phyloP scores from a whole-genome alignment of 2,797 vertebrate species.

The Chrysocyon brachyurus region DNA sequence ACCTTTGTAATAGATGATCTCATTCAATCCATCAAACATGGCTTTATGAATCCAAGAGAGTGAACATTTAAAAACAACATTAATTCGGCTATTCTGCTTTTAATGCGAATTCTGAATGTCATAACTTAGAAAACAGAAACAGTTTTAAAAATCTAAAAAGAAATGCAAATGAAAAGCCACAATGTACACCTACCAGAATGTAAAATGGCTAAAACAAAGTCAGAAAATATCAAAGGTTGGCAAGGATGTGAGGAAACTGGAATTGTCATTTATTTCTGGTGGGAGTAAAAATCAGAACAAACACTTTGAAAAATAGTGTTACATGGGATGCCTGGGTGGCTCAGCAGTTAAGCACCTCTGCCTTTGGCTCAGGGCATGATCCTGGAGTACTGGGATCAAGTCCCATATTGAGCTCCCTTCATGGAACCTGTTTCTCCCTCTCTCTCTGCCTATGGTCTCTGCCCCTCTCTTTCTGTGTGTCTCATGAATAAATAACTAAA shows the following conservation, averaged over 20 bases:
- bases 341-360: too few species aligned
- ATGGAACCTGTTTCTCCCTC: too few species aligned
- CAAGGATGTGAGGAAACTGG: not conserved
- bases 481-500: too few species aligned
- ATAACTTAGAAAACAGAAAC: conserved; percentile 47
- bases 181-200: not conserved
- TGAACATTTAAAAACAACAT: conserved; percentile 61
- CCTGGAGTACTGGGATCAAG: too few species aligned
- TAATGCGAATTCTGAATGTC: conserved; percentile 29
- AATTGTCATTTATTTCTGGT: conserved; percentile 20
- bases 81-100: conserved; percentile 60
- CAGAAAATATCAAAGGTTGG: conserved; percentile 18
- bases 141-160: conserved; percentile 2
- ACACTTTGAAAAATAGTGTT: conserved; percentile 13
- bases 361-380: too few species aligned
- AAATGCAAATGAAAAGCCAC: conserved; percentile 34
- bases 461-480: too few species aligned
- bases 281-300: conserved; percentile 35
- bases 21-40: conserved; percentile 65
- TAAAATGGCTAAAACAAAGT: not conserved
- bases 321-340: too few species aligned
- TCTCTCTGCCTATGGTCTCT: too few species aligned
- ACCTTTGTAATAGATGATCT: conserved; percentile 69
- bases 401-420: too few species aligned
- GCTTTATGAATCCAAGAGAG: conserved; percentile 55